Evolutionary conservation across 2,888 invertebrate species (phyloP).

Genomic region (Subacronicta megacephala): DNA sequence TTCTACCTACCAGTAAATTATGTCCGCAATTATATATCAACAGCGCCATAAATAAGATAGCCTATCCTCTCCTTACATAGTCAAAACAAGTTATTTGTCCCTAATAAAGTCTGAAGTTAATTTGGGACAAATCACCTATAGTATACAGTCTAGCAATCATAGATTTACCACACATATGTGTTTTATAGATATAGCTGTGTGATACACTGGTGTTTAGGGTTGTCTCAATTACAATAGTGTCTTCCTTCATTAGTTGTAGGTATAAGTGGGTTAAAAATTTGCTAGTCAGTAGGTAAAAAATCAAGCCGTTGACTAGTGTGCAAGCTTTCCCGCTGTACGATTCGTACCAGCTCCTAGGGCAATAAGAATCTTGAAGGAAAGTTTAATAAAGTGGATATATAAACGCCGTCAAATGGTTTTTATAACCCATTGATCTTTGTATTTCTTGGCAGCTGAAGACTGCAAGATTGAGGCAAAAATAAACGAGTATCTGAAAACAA

Average conservation of each 20-base stretch:
- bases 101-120: constrained; percentile 18
- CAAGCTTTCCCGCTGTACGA: too few relatives aligned
- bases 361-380: neutral
- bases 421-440: neutral
- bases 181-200: neutral
- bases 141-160: constrained; percentile 14
- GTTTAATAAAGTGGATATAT: neutral
- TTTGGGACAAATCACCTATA: constrained; percentile 25
- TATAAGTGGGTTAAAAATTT: too few relatives aligned
- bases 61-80: constrained; percentile 6
- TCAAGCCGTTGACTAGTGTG: too few relatives aligned
- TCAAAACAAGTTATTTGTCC: constrained; percentile 54
- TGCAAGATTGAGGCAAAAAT: neutral
- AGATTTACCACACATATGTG: constrained; percentile 3
- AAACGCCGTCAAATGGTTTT: neutral
- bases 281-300: too few relatives aligned
- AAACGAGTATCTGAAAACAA: neutral
- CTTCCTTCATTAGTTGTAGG: neutral
- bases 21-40: too few relatives aligned
- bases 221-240: neutral
- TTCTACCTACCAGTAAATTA: too few relatives aligned
- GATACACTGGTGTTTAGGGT: constrained; percentile 13
- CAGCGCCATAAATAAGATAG: constrained; percentile 22
- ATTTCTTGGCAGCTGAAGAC: too few relatives aligned
- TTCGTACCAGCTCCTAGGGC: neutral